Evolutionary conservation across 2,797 vertebrate genomes (phyloP).

Genomic region (Gobio occitaniae): DNA sequence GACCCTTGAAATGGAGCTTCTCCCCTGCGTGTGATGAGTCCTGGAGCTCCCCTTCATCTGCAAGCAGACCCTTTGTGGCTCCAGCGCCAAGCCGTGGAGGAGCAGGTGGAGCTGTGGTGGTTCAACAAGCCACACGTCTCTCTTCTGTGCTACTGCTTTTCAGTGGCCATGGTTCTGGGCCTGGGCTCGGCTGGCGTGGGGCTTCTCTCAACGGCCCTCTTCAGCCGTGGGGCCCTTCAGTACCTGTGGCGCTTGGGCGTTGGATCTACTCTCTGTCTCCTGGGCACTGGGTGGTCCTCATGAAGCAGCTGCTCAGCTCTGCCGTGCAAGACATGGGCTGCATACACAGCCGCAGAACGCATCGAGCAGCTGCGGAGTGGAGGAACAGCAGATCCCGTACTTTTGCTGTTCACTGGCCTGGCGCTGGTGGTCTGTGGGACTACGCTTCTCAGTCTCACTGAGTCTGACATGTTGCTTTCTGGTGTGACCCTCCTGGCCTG

Average conservation of each 20-base stretch:
- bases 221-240: slow-evolving; percentile 77
- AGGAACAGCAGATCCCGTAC: slow-evolving; percentile 83
- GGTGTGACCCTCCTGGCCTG: slow-evolving; percentile 81
- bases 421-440: slow-evolving; percentile 84
- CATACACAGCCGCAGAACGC: slow-evolving; percentile 82
- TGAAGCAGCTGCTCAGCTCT: slow-evolving; percentile 96
- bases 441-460: slow-evolving; percentile 79
- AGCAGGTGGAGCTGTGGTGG: slow-evolving; percentile 97
- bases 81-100: slow-evolving; percentile 82
- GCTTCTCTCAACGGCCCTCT: slow-evolving; percentile 87
- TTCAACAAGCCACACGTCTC: slow-evolving; percentile 89
- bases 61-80: slow-evolving; percentile 70
- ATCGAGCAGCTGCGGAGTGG: slow-evolving; percentile 92
- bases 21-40: slow-evolving; percentile 68
- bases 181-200: slow-evolving; percentile 90
- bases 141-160: slow-evolving; percentile 87
- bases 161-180: slow-evolving; percentile 88
- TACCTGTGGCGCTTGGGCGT: slow-evolving; percentile 91
- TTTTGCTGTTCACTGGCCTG: slow-evolving; percentile 83
- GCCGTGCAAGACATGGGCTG: slow-evolving; percentile 99
- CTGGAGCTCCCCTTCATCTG: slow-evolving; percentile 30
- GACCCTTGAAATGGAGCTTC: slow-evolving; percentile 79
- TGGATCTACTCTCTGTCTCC: slow-evolving; percentile 89
- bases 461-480: slow-evolving; percentile 85
- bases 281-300: slow-evolving; percentile 87